Evolutionary conservation across 2,797 vertebrate genomes (phyloP), one percentile per base, ranked within the genome.

Genomic region (Sandelia bainsii): DNA sequence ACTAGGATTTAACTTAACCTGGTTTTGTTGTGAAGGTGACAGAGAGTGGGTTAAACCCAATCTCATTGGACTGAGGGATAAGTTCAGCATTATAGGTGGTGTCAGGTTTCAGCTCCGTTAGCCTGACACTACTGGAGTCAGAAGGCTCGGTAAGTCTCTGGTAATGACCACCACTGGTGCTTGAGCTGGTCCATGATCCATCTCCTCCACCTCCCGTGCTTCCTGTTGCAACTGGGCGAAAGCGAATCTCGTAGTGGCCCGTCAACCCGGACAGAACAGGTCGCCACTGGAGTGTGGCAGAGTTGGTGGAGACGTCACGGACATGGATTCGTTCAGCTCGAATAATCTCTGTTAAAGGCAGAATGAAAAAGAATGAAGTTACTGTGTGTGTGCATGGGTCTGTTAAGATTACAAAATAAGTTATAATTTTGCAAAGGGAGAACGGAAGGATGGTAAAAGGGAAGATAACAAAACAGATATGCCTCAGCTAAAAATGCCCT

Each of bases 201-300:
- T 34, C 65, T 6, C 32, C 71, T 14, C 66, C 68, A 0, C 32
- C 50, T 0, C 40, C 84, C 0, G 78, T 32, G 10, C 57, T 82
- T 2, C 69, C 80, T 0, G 81, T 76, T 1, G 37, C 3, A 69
- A 45, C 12, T 0, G 94, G 93, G 52, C 83, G 78, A 0, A 96
- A 94, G 19, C 95, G 94, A 57, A 99, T 82, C 78, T 95, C 91
- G 8, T 99, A 99, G 89, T 93, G 93, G 14, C 95, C 97, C 0
- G 58, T 90, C 42, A 94, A 90, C 0, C 87, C 90, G 0, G 93
- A 89, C 56, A 99, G 87, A 45, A 99, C 92, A 0, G 93, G 72
- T 0, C 96, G 95, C 98, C 98, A 99, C 50, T 90, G 56, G 75
- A 99, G 92, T 0, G 63, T 93, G 83, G 98, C 96, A 9, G 96